Evolutionary conservation across 1,140 invertebrate genomes (phyloP).

Genomic region (Caenorhabditis tropicalis): DNA sequence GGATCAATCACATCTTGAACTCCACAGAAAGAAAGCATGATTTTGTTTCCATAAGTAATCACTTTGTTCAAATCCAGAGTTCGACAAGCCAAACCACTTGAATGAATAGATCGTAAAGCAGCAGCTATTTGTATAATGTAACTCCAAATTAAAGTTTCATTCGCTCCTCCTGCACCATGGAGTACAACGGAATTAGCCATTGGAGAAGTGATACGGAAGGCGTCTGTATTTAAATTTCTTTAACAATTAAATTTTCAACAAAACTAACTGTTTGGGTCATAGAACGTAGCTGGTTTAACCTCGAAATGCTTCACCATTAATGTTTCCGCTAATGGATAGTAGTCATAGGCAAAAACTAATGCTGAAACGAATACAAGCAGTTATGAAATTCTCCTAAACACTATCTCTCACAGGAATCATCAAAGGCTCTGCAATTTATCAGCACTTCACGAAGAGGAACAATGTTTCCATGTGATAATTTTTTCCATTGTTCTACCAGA

Average conservation of each 20-base stretch:
- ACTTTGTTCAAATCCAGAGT: constrained; percentile 90
- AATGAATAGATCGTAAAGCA: constrained; percentile 88
- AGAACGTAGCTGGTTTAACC: constrained; percentile 75
- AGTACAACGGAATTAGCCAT: constrained; percentile 81
- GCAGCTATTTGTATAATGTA: constrained; percentile 93
- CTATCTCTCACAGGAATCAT: constrained; percentile 52
- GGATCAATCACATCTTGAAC: constrained; percentile 32
- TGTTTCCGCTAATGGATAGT: constrained; percentile 87
- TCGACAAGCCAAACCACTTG: constrained; percentile 79
- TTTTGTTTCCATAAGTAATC: constrained; percentile 73
- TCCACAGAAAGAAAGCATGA: constrained; percentile 40
- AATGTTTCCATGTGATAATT: constrained; percentile 38
- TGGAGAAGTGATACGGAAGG: constrained; percentile 76
- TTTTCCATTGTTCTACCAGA: constrained; percentile 50
- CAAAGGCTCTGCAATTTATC: constrained; percentile 49
- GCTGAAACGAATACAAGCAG: constrained; percentile 77
- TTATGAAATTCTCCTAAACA: background rate
- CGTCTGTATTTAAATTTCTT: background rate
- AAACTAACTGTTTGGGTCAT: constrained; percentile 80
- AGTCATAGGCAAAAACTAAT: constrained; percentile 94
- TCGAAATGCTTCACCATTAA: constrained; percentile 84
- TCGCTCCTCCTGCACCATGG: constrained; percentile 78
- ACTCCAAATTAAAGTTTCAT: constrained; percentile 90
- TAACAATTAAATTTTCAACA: constrained; percentile 63
- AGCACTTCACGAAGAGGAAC: constrained; percentile 50